A percentile compares a stretch with the other conserved stretches of the same genome.
Conservation (phyloP, 2,113 vertebrate genomes). For the Myodes glareolus region DNA sequence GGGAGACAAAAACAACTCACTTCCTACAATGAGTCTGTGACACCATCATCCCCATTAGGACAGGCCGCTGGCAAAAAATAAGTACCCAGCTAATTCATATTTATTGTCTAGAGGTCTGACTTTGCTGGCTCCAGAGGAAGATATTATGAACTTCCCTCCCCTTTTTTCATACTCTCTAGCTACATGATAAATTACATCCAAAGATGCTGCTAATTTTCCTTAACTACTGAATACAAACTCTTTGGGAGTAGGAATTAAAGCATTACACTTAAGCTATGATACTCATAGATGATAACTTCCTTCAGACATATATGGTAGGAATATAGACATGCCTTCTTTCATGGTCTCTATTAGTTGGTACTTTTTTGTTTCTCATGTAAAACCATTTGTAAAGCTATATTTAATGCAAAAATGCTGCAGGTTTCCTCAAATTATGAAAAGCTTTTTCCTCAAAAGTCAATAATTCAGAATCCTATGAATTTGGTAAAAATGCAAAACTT, state of each 20-base stretch:
- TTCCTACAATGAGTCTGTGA: not conserved
- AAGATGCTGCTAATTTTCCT: not conserved
- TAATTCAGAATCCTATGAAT: slow-evolving; percentile 61
- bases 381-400: slow-evolving; percentile 49
- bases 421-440: slow-evolving; percentile 74
- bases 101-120: not conserved
- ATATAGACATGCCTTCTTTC: slow-evolving; percentile 20
- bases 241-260: not conserved
- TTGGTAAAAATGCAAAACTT: slow-evolving; percentile 70
- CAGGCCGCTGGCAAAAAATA: not conserved
- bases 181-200: not conserved
- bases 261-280: slow-evolving; percentile 48
- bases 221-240: not conserved
- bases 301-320: not conserved
- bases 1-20: not conserved
- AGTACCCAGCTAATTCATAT: not conserved
- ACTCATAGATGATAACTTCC: slow-evolving; percentile 34
- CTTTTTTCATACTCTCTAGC: not conserved
- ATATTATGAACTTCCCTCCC: not conserved
- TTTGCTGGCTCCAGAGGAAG: not conserved
- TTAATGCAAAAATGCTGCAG: slow-evolving; percentile 60
- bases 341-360: slow-evolving; percentile 41
- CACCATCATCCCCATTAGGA: not conserved
- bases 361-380: slow-evolving; percentile 61
- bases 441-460: slow-evolving; percentile 68